Evolutionary conservation across 2,888 invertebrate genomes (phyloP).

Genomic region (Sepiola atlantica): DNA sequence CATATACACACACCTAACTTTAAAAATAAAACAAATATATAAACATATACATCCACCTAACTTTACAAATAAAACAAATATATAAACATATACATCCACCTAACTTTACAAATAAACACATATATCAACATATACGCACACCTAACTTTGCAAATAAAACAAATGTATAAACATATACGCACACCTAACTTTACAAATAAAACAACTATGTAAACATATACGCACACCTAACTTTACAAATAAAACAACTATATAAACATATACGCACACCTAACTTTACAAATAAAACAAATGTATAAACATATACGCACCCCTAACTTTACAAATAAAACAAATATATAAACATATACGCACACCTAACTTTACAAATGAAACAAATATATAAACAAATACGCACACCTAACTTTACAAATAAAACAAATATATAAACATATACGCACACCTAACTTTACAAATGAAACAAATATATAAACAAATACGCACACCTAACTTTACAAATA

Average conservation of each 20-base stretch:
- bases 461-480: too few relatives aligned
- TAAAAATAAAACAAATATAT: too few relatives aligned
- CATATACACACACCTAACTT: background rate
- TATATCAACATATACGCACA: background rate
- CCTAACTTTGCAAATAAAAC: background rate
- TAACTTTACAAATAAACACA: background rate
- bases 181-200: background rate
- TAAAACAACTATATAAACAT: background rate
- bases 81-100: background rate
- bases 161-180: background rate
- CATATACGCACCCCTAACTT: background rate
- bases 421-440: too few relatives aligned
- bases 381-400: too few relatives aligned
- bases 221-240: background rate
- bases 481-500: too few relatives aligned
- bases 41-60: background rate
- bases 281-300: background rate
- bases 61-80: too few relatives aligned
- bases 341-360: too few relatives aligned
- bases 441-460: too few relatives aligned
- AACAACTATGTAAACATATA: background rate
- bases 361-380: too few relatives aligned
- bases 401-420: too few relatives aligned
- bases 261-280: background rate
- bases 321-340: too few relatives aligned